Percentiles rank a stretch among this genome's conserved stretches.
Conservation (phyloP, 1,140 invertebrate genomes). For the Helicorthomorpha holstii region DNA sequence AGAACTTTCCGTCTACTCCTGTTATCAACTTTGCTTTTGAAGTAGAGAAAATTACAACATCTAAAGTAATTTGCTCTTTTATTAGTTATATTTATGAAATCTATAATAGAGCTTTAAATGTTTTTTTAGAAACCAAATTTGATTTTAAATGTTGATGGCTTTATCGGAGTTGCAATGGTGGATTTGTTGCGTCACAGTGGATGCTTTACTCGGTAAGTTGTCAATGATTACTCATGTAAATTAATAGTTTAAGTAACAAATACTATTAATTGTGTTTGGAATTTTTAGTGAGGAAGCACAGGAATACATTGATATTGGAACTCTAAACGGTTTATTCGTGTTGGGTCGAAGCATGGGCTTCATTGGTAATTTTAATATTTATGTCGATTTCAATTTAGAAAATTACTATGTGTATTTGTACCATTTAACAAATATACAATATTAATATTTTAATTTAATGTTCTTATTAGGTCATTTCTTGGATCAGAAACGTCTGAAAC, state of each 20-base stretch:
- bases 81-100: constrained; percentile 4
- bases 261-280: no score
- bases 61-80: constrained; percentile 39
- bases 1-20: constrained; percentile 83
- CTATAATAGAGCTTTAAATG: constrained; percentile 1
- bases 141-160: constrained; percentile 96
- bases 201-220: constrained; percentile 64
- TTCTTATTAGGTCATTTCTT: constrained; percentile 67
- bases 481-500: constrained; percentile 96
- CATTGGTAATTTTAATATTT: constrained; percentile 47
- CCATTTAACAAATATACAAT: no score
- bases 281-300: constrained; percentile 77
- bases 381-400: not conserved
- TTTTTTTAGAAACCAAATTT: constrained; percentile 75
- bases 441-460: no score
- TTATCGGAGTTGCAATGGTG: constrained; percentile 92
- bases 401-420: no score
- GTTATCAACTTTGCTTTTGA: constrained; percentile 87
- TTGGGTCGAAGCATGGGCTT: constrained; percentile 96
- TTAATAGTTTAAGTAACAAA: not conserved
- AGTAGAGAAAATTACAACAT: constrained; percentile 97
- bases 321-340: constrained; percentile 96
- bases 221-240: constrained; percentile 3
- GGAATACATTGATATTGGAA: constrained; percentile 94
- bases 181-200: constrained; percentile 86